These are phyloP conservation scores for Vespertilio murinus DNA, from an alignment of 2,797 vertebrate species.

Conservation along the genomic window DNA sequence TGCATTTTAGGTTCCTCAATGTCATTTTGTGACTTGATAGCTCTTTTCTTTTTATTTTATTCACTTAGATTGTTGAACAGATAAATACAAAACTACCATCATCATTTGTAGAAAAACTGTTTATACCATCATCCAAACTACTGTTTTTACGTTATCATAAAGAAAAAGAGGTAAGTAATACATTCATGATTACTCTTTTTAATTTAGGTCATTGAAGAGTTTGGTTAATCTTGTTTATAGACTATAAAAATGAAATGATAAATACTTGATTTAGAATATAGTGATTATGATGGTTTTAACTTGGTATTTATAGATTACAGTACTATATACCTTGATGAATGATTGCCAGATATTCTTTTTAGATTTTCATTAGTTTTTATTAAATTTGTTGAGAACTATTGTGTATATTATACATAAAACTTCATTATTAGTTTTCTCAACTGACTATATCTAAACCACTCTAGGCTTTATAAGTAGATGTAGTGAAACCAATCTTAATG, in stretches of 20 bases:
- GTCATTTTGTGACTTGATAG: slow-evolving; percentile 30
- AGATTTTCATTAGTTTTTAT: not conserved
- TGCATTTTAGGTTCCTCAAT: not conserved
- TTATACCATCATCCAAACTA: slow-evolving; percentile 94
- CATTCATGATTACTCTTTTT: not conserved
- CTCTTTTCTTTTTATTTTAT: slow-evolving; percentile 52
- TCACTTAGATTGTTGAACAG: slow-evolving; percentile 94
- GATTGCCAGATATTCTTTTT: not conserved
- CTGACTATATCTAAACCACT: not conserved
- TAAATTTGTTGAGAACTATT: slow-evolving; percentile 9
- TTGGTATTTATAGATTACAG: not conserved
- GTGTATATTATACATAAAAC: not conserved
- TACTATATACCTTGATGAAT: not conserved
- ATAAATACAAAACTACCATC: slow-evolving; percentile 97
- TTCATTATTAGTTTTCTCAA: not conserved
- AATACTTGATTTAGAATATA: slow-evolving; percentile 17
- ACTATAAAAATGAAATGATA: slow-evolving; percentile 23
- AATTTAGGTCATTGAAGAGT: slow-evolving; percentile 18
- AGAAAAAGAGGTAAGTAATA: slow-evolving; percentile 91
- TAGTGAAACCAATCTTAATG: not conserved
- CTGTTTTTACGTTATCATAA: slow-evolving; percentile 95
- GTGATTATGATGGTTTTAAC: not conserved
- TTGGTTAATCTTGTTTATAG: not conserved
- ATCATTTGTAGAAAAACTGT: slow-evolving; percentile 95
- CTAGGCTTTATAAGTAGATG: not conserved